These are phyloP conservation scores for Cyclura pinguis DNA, from an alignment of 2,797 vertebrate species.

Conservation along the genomic window DNA sequence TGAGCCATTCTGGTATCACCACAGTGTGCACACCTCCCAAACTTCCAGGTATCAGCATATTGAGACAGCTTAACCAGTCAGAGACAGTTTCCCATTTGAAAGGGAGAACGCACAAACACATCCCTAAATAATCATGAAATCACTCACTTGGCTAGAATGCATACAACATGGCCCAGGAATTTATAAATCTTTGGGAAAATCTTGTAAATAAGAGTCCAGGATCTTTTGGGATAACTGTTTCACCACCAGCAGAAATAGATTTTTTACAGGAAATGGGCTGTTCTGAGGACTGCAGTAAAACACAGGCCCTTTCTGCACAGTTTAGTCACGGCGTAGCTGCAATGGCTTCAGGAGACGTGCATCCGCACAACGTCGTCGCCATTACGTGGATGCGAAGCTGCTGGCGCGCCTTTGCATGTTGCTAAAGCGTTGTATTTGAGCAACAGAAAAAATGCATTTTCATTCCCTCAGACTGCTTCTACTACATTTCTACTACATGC, in stretches of 20 bases:
- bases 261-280: not conserved
- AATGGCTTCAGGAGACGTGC: too few species aligned
- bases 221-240: not conserved
- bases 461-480: too few species aligned
- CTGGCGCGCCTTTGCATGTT: too few species aligned
- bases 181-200: not conserved
- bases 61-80: not conserved
- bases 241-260: not conserved
- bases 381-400: too few species aligned
- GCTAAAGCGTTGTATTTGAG: too few species aligned
- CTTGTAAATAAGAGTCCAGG: not conserved
- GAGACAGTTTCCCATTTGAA: not conserved
- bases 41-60: not conserved
- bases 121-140: not conserved
- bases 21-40: too few species aligned
- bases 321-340: too few species aligned
- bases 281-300: not conserved
- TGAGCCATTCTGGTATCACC: too few species aligned
- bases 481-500: too few species aligned
- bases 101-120: not conserved
- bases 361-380: too few species aligned
- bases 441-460: too few species aligned
- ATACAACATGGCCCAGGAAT: not conserved
- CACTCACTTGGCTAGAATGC: not conserved
- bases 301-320: too few species aligned